These are phyloP conservation scores for Notolepis coatsorum DNA, from an alignment of 2,797 vertebrate genomes.

Conservation along the genomic window DNA sequence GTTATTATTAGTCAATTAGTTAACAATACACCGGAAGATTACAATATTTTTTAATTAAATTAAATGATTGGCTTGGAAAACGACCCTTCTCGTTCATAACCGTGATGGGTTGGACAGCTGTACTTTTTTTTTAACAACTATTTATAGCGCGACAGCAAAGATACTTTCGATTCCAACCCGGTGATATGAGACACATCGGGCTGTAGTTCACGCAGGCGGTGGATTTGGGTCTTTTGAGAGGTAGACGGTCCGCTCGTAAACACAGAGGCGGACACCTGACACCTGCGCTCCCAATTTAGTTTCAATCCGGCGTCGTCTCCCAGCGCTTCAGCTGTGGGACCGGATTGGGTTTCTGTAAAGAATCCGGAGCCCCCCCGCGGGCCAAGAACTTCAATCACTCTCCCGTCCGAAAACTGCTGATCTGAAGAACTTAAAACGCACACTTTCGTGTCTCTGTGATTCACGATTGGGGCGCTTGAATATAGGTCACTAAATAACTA, in stretches of 20 bases:
- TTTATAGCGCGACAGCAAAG: no score
- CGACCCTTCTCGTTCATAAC: no score
- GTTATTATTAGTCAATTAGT: no score
- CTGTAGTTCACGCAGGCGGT: neutral
- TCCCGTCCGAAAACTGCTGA: constrained; percentile 54
- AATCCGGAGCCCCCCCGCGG: no score
- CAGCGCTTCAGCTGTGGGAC: constrained; percentile 65
- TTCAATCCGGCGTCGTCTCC: constrained; percentile 45
- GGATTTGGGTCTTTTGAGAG: neutral
- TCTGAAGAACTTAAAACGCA: constrained; percentile 28
- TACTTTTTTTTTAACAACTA: no score
- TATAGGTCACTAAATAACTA: neutral
- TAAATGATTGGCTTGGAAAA: no score
- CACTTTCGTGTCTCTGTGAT: neutral
- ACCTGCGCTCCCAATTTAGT: constrained; percentile 62
- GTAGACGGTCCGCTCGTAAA: constrained; percentile 1
- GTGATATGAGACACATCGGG: neutral
- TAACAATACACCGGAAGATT: no score
- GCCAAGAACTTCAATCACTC: constrained; percentile 36
- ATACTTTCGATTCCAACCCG: no score
- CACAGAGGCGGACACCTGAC: constrained; percentile 32
- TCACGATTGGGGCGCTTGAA: neutral
- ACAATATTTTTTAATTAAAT: no score
- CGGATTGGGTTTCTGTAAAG: constrained; percentile 48
- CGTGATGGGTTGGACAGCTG: no score